Conservation (phyloP, 2,113 vertebrate species). For the Hippotragus niger region DNA sequence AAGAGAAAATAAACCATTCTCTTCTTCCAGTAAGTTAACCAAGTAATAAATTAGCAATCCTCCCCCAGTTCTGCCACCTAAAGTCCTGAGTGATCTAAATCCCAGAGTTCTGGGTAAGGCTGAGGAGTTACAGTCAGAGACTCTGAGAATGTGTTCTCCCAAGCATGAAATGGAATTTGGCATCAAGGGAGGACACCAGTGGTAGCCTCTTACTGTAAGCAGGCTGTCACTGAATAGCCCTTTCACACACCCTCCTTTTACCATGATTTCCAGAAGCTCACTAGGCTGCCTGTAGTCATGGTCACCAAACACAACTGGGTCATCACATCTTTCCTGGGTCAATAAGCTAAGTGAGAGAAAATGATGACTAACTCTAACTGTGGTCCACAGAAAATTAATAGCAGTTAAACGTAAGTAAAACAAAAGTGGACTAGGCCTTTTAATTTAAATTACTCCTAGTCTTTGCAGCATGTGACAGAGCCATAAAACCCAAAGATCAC, state of each 20-base stretch:
- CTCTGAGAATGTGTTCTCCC: background rate
- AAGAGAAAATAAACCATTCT: background rate
- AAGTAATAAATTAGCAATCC: background rate
- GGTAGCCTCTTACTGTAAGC: background rate
- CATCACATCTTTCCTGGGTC: conserved; percentile 45
- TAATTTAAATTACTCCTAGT: background rate
- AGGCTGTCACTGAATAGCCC: background rate
- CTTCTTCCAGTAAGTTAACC: conserved; percentile 31
- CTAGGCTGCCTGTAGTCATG: conserved; percentile 37
- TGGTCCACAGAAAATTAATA: background rate
- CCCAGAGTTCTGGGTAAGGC: background rate
- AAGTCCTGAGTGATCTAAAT: background rate
- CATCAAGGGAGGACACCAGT: background rate
- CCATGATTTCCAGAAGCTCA: conserved; percentile 48
- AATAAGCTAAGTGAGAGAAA: conserved; percentile 47
- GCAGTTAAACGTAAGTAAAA: background rate
- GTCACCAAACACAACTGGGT: conserved; percentile 53
- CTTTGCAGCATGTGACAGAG: background rate
- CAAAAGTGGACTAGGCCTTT: background rate
- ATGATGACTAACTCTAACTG: conserved; percentile 33
- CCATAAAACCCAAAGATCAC: conserved; percentile 23
- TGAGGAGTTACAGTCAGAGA: background rate
- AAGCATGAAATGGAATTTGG: background rate
- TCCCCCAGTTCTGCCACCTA: background rate
- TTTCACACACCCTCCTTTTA: background rate